Percentiles rank a stretch among this genome's conserved stretches.
Evolutionary conservation across 1,140 invertebrate species (phyloP).

Genomic region (Phthorimaea operculella): DNA sequence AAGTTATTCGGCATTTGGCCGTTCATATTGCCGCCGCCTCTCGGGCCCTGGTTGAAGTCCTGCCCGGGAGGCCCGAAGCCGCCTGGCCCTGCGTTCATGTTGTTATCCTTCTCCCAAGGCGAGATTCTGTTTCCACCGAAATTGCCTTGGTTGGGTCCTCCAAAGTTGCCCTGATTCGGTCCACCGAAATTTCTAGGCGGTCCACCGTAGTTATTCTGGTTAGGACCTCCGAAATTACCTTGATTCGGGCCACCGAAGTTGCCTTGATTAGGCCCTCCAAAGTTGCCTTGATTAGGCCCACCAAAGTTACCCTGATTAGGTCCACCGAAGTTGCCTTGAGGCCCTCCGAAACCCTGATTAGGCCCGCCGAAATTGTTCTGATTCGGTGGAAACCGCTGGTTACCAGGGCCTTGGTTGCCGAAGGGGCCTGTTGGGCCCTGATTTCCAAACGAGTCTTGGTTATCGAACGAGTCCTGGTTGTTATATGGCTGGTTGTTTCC

Average conservation of each 20-base stretch:
- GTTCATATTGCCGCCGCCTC: slow-evolving; percentile 24
- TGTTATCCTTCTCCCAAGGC: not conserved
- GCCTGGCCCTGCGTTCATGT: not conserved
- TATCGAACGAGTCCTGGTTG: not conserved
- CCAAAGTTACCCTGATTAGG: not conserved
- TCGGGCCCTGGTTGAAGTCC: slow-evolving; percentile 18
- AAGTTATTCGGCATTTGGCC: slow-evolving; percentile 22
- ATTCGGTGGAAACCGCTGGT: too few species aligned
- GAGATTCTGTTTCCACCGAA: not conserved
- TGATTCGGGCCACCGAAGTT: not conserved
- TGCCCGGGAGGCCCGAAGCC: not conserved
- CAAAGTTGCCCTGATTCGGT: too few species aligned
- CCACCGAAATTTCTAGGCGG: not conserved
- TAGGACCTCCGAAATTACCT: not conserved
- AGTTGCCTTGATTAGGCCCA: not conserved
- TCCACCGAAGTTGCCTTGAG: not conserved
- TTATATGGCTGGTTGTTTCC: not conserved
- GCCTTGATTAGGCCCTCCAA: not conserved
- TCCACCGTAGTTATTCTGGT: not conserved
- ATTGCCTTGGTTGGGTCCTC: not conserved
- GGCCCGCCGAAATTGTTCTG: not conserved
- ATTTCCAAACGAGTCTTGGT: too few species aligned
- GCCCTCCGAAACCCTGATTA: not conserved
- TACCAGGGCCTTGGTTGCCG: too few species aligned
- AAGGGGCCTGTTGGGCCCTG: too few species aligned